A percentile compares a stretch with the other conserved stretches of the same genome.
Conservation (phyloP, 1,140 invertebrate species). For the Amphibalanus amphitrite region DNA sequence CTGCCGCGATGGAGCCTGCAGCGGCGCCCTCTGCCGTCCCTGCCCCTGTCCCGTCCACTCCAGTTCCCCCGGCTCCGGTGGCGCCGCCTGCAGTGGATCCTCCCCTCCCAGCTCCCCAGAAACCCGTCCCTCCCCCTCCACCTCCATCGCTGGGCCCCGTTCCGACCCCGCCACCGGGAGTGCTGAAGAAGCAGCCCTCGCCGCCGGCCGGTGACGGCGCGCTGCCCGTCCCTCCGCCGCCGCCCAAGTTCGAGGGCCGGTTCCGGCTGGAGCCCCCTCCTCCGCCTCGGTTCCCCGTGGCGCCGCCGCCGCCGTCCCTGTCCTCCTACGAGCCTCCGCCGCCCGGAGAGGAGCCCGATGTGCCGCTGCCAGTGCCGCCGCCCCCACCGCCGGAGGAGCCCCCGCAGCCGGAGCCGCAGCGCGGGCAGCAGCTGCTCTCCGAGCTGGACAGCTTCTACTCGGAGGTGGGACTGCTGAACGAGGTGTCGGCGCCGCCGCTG, state of each 20-base stretch:
- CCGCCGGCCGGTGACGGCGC: too few relatives aligned
- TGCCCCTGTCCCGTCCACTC: too few relatives aligned
- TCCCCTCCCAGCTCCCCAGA: too few relatives aligned
- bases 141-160: not conserved
- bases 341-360: conserved; percentile 32
- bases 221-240: not conserved
- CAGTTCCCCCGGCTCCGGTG: not conserved
- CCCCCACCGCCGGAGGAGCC: too few relatives aligned
- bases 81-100: not conserved
- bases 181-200: too few relatives aligned
- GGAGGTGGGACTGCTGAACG: conserved; percentile 31
- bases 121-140: not conserved
- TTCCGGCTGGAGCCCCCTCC: too few relatives aligned
- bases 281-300: not conserved
- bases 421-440: conserved; percentile 18
- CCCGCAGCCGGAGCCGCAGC: too few relatives aligned
- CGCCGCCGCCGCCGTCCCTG: conserved; percentile 11
- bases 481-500: not conserved
- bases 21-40: too few relatives aligned
- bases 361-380: not conserved
- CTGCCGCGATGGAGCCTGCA: too few relatives aligned
- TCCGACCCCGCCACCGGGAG: too few relatives aligned
- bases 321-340: conserved; percentile 28
- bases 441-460: conserved; percentile 41
- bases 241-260: not conserved